Conservation (phyloP, 2,113 vertebrate genomes). For the Lepisosteus oculatus region DNA sequence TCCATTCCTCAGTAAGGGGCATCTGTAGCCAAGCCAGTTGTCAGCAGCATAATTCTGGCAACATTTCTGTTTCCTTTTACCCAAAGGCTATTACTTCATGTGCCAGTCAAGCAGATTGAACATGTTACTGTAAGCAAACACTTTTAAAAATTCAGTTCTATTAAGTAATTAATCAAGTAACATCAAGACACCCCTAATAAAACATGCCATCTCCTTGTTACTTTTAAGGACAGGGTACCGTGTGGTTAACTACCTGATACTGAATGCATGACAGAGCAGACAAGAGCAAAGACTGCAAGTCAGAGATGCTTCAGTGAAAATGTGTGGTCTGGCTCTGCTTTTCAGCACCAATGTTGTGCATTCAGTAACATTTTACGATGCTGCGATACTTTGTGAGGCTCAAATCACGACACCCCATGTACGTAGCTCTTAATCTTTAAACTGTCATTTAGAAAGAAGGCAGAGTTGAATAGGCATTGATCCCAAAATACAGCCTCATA, state of each 20-base stretch:
- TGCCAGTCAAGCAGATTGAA: slow-evolving; percentile 5
- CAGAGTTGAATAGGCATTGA: too few species aligned
- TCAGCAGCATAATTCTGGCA: too few species aligned
- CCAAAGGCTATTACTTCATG: not conserved
- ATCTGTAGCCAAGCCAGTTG: too few species aligned
- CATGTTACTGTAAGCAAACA: not conserved
- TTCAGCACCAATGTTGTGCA: not conserved
- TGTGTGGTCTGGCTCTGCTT: not conserved
- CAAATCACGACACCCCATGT: too few species aligned
- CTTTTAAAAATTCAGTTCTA: slow-evolving; percentile 3
- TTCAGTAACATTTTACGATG: too few species aligned
- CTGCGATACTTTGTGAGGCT: too few species aligned
- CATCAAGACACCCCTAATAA: slow-evolving; percentile 14
- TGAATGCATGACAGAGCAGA: slow-evolving; percentile 20
- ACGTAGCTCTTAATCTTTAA: too few species aligned
- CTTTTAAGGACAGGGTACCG: not conserved
- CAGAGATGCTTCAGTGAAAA: slow-evolving; percentile 14
- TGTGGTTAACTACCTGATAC: not conserved
- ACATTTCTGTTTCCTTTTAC: too few species aligned
- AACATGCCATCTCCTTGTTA: slow-evolving; percentile 9
- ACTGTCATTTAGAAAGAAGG: too few species aligned
- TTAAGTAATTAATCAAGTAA: slow-evolving; percentile 22
- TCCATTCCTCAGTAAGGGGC: too few species aligned
- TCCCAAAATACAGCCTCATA: too few species aligned
- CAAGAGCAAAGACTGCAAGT: slow-evolving; percentile 16